A percentile compares a stretch with the other conserved stretches of the same genome.
Evolutionary conservation across 2,888 invertebrate species (phyloP).

Genomic region (Ectemnius lituratus): DNA sequence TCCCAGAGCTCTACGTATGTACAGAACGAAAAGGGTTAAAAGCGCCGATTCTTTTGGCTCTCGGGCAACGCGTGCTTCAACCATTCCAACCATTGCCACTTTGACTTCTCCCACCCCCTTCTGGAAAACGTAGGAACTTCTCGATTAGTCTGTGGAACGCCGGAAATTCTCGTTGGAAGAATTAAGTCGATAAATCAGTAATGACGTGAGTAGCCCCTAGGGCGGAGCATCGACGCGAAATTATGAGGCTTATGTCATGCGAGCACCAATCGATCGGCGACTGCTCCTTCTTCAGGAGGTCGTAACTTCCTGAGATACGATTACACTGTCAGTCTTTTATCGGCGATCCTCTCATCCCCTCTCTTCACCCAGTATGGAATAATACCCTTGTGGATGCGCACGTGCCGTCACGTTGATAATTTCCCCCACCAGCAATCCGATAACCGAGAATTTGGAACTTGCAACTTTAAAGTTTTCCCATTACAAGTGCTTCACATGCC

Average conservation of each 20-base stretch:
- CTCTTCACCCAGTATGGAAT: neutral
- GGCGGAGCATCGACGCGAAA: constrained; percentile 1
- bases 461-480: too few relatives aligned
- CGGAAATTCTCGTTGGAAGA: constrained; percentile 28
- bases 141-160: constrained; percentile 5
- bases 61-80: neutral
- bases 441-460: too few relatives aligned
- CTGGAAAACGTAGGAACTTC: constrained; percentile 22
- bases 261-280: neutral
- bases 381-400: neutral
- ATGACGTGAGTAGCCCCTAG: constrained; percentile 7
- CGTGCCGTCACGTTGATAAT: neutral
- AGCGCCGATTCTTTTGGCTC: neutral
- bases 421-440: too few relatives aligned
- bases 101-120: neutral
- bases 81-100: too few relatives aligned
- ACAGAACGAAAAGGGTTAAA: neutral
- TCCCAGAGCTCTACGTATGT: neutral
- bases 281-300: neutral
- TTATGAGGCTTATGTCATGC: constrained; percentile 26
- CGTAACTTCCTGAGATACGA: neutral
- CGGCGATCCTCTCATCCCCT: neutral
- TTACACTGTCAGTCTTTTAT: constrained; percentile 9
- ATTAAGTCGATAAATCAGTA: constrained; percentile 46
- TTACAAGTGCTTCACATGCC: too few relatives aligned